phyloP scores from a whole-genome alignment of 2,113 vertebrate species.

The Psilopsiagon aurifrons region DNA sequence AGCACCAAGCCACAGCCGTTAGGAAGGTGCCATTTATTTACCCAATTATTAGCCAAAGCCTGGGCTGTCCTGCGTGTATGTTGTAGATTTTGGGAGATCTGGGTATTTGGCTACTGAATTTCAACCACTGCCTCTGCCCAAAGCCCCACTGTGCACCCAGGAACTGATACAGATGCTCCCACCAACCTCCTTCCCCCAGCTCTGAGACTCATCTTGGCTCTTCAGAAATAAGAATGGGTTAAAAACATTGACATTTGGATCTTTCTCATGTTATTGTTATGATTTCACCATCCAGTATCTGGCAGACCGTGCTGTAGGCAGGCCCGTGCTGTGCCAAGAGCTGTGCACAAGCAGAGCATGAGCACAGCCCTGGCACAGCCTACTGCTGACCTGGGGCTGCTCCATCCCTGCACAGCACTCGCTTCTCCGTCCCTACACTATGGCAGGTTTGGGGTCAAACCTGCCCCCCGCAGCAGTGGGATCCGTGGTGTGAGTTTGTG shows the following conservation, averaged over 20 bases:
- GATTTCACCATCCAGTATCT: neutral
- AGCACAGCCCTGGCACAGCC: neutral
- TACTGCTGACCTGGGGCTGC: accelerated
- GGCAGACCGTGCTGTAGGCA: neutral
- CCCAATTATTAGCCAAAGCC: neutral
- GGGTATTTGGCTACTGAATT: neutral
- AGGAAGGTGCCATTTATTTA: neutral
- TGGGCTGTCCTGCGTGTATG: neutral
- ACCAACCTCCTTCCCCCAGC: neutral
- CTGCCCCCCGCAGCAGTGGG: accelerated
- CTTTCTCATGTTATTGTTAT: neutral
- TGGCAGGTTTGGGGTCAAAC: accelerated
- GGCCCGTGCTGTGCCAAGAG: accelerated
- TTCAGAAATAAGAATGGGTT: neutral
- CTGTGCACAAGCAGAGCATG: neutral
- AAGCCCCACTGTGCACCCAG: neutral
- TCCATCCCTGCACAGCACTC: neutral
- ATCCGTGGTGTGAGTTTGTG: accelerated
- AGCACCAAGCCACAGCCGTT: neutral
- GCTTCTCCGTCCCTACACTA: accelerated
- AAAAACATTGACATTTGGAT: neutral
- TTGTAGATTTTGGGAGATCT: neutral
- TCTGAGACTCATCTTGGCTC: neutral
- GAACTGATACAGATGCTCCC: neutral
- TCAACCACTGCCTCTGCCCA: neutral